Conservation (phyloP, 2,888 invertebrate species). For the Saturnia japonica region DNA sequence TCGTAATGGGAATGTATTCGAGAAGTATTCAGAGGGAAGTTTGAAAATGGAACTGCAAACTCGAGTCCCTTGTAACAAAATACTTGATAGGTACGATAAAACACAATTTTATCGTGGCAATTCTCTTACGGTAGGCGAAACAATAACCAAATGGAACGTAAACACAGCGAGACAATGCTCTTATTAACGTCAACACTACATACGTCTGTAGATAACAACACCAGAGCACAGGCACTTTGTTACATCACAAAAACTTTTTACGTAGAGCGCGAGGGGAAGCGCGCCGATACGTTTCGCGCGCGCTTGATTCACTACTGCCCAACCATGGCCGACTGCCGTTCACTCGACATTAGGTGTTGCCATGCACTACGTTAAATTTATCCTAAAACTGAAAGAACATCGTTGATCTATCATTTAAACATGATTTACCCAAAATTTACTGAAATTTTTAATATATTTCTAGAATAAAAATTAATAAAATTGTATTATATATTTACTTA, state of each 20-base stretch:
- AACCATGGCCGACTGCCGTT: slow-evolving; percentile 70
- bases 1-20: neutral
- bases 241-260: slow-evolving; percentile 55
- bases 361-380: slow-evolving; percentile 25
- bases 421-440: neutral
- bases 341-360: slow-evolving; percentile 62
- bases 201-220: slow-evolving; percentile 43
- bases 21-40: neutral
- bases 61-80: neutral
- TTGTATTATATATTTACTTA: neutral
- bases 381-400: slow-evolving; percentile 20
- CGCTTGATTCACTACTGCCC: slow-evolving; percentile 40
- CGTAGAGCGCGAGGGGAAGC: slow-evolving; percentile 28
- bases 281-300: slow-evolving; percentile 36
- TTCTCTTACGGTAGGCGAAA: slow-evolving; percentile 32
- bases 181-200: slow-evolving; percentile 45
- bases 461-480: neutral
- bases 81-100: slow-evolving; percentile 24
- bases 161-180: slow-evolving; percentile 59
- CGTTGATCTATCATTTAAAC: neutral
- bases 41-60: slow-evolving; percentile 21
- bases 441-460: neutral
- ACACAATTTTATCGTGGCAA: slow-evolving; percentile 26
- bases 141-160: slow-evolving; percentile 52
- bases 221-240: slow-evolving; percentile 38